Evolutionary conservation across 2,888 invertebrate genomes (phyloP), one percentile per base, ranked within the genome.

Genomic region (Cephus sareptanus): DNA sequence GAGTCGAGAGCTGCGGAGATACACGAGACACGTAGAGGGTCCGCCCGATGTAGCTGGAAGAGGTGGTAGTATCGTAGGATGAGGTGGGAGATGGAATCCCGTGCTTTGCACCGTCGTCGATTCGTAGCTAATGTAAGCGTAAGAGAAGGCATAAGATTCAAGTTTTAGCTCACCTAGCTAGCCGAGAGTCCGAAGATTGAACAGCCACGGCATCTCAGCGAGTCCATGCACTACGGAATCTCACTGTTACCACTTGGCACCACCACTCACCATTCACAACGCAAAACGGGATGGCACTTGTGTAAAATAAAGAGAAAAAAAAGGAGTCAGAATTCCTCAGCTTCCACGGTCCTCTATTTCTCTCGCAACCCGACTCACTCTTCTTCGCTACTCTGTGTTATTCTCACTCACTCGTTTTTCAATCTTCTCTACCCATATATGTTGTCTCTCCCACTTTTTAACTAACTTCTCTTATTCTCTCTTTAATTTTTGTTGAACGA

Each of bases 181-280:
- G 88, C 90, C 89, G 89, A 87, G 86, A 86, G 87, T 90, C 88
- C 89, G 89, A 85, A 85, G 87, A 88, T 85, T 83, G 83, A 86
- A 82, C 87, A 88, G 87, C 90, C 90, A 88, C 90, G 89, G 89
- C 91, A 90, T 91, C 87, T 90, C 90, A 83, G 86, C 89, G 88
- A 87, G 88, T 87, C 87, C 84, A 85, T 86, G 84, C 84, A 87
- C 86, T 84, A 87, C 86, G 86, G 84, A 86, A 86, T 84, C 85
- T 84, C 84, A 84, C 85, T 85, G 82, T 82, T 80, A 77, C 78
- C 79, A 82, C 84, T 82, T 80, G 82, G 82, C 84, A 84, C 83
- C 82, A 84, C 82, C 84, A 85, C 83, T 83, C 85, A 86, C 85
- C 82, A 85, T 85, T 84, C 83, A 86, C 86, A 83, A 83, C 79